Evolutionary conservation across 2,888 invertebrate genomes (phyloP).

Genomic region (Clitarchus hookeri): DNA sequence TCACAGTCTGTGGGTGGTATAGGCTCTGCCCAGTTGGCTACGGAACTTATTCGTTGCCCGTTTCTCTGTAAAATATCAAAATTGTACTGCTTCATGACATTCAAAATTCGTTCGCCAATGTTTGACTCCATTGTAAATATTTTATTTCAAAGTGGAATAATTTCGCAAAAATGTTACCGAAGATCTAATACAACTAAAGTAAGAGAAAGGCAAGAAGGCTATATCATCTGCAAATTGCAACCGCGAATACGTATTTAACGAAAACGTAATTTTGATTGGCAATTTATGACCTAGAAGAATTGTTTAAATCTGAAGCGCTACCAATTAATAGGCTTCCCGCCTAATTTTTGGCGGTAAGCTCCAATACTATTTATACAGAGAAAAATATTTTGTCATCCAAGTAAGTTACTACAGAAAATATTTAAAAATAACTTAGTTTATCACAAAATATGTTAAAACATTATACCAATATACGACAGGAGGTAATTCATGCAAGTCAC

Average conservation of each 20-base stretch:
- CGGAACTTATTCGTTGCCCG: constrained; percentile 64
- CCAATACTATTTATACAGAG: no score
- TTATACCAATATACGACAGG: no score
- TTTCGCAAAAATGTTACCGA: background rate
- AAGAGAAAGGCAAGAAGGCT: background rate
- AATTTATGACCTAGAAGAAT: background rate
- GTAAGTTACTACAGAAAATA: no score
- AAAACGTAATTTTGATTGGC: background rate
- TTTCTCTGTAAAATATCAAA: constrained; percentile 61
- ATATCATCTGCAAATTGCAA: background rate
- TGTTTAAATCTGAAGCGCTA: background rate
- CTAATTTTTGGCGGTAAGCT: background rate
- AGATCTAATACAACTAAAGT: no score
- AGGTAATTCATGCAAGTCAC: no score
- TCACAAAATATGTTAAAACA: no score
- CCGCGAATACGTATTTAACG: background rate
- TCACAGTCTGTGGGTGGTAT: constrained; percentile 58
- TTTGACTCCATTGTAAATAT: background rate
- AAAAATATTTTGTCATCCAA: no score
- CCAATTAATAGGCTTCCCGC: background rate
- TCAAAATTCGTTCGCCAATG: background rate
- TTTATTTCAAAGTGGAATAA: background rate
- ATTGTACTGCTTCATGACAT: constrained; percentile 2
- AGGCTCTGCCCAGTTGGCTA: constrained; percentile 53
- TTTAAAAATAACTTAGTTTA: no score